Conservation (phyloP, 2,113 vertebrate genomes). For the Recurvirostra avosetta region DNA sequence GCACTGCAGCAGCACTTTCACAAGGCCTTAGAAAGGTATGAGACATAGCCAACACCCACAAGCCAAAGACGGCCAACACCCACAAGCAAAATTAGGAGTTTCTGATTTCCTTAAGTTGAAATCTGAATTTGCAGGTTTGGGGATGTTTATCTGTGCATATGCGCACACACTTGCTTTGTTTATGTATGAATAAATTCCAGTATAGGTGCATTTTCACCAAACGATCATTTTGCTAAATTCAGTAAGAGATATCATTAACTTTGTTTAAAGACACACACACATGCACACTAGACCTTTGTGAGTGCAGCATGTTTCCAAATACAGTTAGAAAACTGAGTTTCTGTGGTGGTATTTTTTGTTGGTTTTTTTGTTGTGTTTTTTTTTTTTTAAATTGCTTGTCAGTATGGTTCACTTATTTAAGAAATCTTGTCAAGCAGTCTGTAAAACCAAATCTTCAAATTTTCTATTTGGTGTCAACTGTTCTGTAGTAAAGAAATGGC, state of each 20-base stretch:
- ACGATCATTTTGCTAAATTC: slow-evolving; percentile 33
- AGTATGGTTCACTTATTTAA: slow-evolving; percentile 44
- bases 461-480: slow-evolving; percentile 71
- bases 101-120: slow-evolving; percentile 35
- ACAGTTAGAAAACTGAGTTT: slow-evolving; percentile 65
- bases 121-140: not conserved
- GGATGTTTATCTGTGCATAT: not conserved
- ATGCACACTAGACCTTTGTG: slow-evolving; percentile 22
- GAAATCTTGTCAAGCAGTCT: slow-evolving; percentile 51
- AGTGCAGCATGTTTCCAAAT: slow-evolving; percentile 66
- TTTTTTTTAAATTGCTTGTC: slow-evolving; percentile 26
- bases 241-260: slow-evolving; percentile 50
- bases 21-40: not conserved
- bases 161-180: not conserved
- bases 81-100: slow-evolving; percentile 17
- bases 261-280: slow-evolving; percentile 11
- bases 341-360: not conserved
- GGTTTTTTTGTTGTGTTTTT: not conserved
- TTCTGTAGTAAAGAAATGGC: slow-evolving; percentile 71
- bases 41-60: not conserved
- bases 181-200: slow-evolving; percentile 57
- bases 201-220: slow-evolving; percentile 52
- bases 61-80: not conserved
- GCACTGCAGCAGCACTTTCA: slow-evolving; percentile 31
- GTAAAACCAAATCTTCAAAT: slow-evolving; percentile 68